Evolutionary conservation across 2,797 vertebrate genomes (phyloP).

Genomic region (Trichosurus vulpecula): DNA sequence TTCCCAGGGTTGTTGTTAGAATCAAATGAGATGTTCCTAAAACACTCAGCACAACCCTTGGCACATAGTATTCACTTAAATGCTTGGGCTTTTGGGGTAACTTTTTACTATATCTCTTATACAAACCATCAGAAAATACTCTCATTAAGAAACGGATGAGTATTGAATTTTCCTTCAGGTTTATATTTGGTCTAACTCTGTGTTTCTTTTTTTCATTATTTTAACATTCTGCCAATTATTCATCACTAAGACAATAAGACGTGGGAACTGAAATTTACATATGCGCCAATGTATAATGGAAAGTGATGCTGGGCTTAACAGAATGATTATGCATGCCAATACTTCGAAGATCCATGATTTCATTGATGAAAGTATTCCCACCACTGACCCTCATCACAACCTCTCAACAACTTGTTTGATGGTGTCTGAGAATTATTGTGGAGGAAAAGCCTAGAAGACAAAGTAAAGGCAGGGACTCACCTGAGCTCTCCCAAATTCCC

Average conservation of each 20-base stretch:
- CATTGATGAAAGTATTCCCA: background rate
- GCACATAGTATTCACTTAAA: background rate
- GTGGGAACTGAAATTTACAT: background rate
- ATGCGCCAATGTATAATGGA: background rate
- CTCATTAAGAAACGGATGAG: background rate
- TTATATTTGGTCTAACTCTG: background rate
- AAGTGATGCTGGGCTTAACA: background rate
- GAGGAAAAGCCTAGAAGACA: background rate
- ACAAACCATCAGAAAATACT: background rate
- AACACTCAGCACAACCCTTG: background rate
- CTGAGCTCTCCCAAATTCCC: background rate
- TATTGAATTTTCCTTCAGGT: background rate
- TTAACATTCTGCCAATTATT: background rate
- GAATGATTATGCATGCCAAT: background rate
- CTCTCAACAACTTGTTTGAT: background rate
- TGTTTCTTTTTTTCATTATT: background rate
- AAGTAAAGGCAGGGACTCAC: background rate
- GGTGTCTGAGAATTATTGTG: background rate
- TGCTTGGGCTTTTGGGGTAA: background rate
- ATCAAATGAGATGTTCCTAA: background rate
- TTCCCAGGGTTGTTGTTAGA: background rate
- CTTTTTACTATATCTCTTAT: background rate
- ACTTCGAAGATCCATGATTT: background rate
- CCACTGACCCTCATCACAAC: background rate
- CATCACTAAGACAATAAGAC: background rate